Base-by-base conservation (phyloP, 2,888 invertebrate species). In the Sinotaia quadrata region DNA sequence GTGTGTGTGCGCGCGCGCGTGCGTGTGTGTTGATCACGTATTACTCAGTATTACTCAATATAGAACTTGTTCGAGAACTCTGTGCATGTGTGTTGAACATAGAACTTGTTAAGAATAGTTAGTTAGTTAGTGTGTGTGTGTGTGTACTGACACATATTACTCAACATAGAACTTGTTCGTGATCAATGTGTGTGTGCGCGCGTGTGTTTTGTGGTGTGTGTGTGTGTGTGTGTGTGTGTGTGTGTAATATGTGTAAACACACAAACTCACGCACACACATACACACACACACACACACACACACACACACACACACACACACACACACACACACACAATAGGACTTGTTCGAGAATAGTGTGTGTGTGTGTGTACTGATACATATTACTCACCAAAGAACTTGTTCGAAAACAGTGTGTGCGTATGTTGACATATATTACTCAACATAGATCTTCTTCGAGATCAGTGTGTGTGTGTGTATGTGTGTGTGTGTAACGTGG, bases 321-420 rank as follows among this genome's bases (percentile, higher is more conserved):
- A 59, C 24, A 24, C 58, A 37, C 58, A 4, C 58, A 37, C 58
- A 59, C 41, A 37, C 37, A 59, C 58, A 54, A 27, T 2, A 54
- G 18, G 5, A 54, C 2, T 54, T 2, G 54, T 54, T 12, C n/a
- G 41, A 18, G 41, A 18, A 12, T 12, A 29, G 54, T 2, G 29
- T 0, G 12, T 18, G 57, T 21, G 36, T 57, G 57, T 4, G 57
- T 57, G 34, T 18, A 41, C 41, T 41, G 41, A 8, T 41, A 41
- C 18, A 41, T 8, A 8, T 8, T 41, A 41, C 41, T 41, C 37
- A 59, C 58, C 24, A 27, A 5, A 54, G 18, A 4, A 54, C 2
- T 54, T 2, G 54, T 54, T 12, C n/a, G 41, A 18, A n/a, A 18
- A 12, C 8, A 29, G 54, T 2, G 29, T 0, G 12, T 18, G 57